Percentiles rank a stretch among this genome's conserved stretches.
phyloP scores from a whole-genome alignment of 2,888 invertebrate genomes.

The Drosophila bunnanda region DNA sequence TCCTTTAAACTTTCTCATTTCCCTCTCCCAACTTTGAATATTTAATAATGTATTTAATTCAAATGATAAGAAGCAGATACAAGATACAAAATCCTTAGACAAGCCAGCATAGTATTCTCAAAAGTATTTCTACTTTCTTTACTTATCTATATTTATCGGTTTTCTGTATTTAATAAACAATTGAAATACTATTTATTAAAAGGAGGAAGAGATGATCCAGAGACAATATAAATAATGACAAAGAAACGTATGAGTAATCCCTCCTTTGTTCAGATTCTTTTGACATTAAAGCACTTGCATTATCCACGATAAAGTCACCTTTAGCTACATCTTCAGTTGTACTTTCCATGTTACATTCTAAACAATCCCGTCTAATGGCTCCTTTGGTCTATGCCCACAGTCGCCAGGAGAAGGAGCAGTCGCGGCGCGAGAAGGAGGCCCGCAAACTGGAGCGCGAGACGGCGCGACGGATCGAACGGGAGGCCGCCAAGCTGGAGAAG shows the following conservation, averaged over 20 bases:
- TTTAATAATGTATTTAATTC: not conserved
- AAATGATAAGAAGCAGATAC: too few relatives aligned
- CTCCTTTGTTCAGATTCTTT: not conserved
- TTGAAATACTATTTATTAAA: not conserved
- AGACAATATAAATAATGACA: not conserved
- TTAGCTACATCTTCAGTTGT: not conserved
- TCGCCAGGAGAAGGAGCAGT: constrained; percentile 84
- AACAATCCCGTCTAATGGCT: not conserved
- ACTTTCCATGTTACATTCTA: not conserved
- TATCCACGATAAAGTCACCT: not conserved
- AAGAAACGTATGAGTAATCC: not conserved
- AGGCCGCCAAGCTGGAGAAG: constrained; percentile 84
- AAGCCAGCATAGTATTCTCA: too few relatives aligned
- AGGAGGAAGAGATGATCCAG: not conserved
- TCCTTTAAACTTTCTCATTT: not conserved
- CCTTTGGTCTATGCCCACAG: constrained; percentile 47
- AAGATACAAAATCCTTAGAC: too few relatives aligned
- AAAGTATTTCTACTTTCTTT: not conserved
- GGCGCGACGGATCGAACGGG: constrained; percentile 83
- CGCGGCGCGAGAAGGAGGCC: constrained; percentile 84
- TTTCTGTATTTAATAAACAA: too few relatives aligned
- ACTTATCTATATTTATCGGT: too few relatives aligned
- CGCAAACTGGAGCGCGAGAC: constrained; percentile 84
- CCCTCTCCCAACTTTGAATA: not conserved
- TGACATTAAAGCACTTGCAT: constrained; percentile 1